Percentiles rank a stretch among this genome's conserved stretches.
Evolutionary conservation across 2,113 vertebrate genomes (phyloP).

Genomic region (Lasiurus borealis): DNA sequence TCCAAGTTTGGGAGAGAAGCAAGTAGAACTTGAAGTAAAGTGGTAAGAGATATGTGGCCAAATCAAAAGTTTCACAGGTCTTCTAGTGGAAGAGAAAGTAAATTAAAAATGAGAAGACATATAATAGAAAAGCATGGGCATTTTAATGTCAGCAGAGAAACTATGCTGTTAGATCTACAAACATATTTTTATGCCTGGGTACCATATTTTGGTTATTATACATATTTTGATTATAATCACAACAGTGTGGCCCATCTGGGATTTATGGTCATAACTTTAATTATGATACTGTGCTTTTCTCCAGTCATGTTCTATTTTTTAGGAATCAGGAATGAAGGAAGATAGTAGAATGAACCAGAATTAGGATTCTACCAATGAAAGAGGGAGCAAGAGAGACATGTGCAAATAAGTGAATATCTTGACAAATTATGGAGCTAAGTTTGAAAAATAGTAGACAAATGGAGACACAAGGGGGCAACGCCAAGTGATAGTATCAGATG

Average conservation of each 20-base stretch:
- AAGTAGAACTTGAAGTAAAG: neutral
- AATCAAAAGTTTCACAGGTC: neutral
- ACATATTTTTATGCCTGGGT: neutral
- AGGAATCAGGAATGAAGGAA: neutral
- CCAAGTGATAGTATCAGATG: neutral
- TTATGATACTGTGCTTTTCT: neutral
- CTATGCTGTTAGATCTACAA: neutral
- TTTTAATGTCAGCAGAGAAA: neutral
- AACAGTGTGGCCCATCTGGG: neutral
- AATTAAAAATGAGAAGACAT: neutral
- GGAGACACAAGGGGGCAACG: neutral
- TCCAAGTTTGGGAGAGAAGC: neutral
- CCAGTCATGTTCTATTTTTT: slow-evolving; percentile 6
- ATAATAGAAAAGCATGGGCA: neutral
- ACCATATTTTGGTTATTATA: neutral
- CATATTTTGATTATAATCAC: neutral
- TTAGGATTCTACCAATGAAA: neutral
- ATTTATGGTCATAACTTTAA: slow-evolving; percentile 8
- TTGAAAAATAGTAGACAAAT: neutral
- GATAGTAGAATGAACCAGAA: neutral
- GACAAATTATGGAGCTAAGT: neutral
- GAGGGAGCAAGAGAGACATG: neutral
- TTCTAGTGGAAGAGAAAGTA: neutral
- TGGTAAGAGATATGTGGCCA: neutral
- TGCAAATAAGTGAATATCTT: neutral